Base-by-base conservation (phyloP, 2,797 vertebrate species). In the Pseudomugil gertrudae region DNA sequence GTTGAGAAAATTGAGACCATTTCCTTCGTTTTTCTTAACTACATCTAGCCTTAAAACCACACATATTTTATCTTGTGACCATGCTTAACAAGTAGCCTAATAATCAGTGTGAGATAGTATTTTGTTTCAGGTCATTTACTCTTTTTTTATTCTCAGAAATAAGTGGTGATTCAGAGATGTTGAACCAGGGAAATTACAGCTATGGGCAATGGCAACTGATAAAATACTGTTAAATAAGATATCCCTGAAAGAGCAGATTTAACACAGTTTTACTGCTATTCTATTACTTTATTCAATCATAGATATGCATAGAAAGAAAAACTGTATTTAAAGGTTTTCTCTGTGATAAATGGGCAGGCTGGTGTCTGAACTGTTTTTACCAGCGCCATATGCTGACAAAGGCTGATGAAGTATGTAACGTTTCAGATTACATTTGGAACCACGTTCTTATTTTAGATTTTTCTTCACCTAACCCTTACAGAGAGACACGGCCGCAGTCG, bases 371-470 rank as follows among this genome's bases (percentile, higher is more conserved):
- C 30, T 1, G 10, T 38, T 69, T 29, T 45, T 54, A 38, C 24
- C 48, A 9, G 26, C 40, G 10, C 26, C 51, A 24, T 57, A 15
- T 62, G 63, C 64, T 33, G 45, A 29, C 48, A 48, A 43, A 66
- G 51, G 47, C 38, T 72, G 63, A 60, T 69, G 45, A 61, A 13
- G 11, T 9, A 1, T 63, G 27, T 63, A 72, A 78, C 72, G 57
- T 75, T 81, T 76, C 24, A 66, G 33, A 82, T 83, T 55, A 23
- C 59, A 77, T 79, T 74, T 72, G 71, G 40, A 57, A 83, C 78
- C 69, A 27, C 50, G 62, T 57, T 56, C 57, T 68, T 72, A 33
- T 66, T 79, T 81, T 65, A 70, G 57, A 86, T 78, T 61, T 81
- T 66, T 29, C 29, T 70, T 68, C 66, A 73, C 62, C 58, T 71